Evolutionary conservation across 1,140 invertebrate species (phyloP).

Genomic region (Musca domestica): DNA sequence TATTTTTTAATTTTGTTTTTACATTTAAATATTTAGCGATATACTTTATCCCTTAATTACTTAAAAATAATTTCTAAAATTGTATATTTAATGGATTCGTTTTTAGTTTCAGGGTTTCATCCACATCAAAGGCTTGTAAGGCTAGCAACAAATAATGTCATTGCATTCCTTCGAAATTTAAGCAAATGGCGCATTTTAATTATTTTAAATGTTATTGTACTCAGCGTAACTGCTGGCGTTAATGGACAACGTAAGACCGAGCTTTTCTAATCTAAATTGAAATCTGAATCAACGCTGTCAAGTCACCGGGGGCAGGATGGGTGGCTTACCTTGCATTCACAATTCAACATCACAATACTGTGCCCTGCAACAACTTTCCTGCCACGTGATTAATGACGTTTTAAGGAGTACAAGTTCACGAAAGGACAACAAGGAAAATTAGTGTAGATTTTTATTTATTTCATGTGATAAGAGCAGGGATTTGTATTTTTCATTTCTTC

Average conservation of each 20-base stretch:
- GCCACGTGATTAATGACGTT: constrained; percentile 11
- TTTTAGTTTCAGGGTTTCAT: no score
- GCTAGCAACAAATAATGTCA: no score
- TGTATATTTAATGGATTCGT: no score
- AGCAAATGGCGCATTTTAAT: background rate
- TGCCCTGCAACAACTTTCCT: background rate
- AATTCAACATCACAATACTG: no score
- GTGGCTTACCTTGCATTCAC: background rate
- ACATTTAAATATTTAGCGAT: no score
- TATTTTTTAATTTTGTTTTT: no score
- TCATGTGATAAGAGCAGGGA: constrained; percentile 2
- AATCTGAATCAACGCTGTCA: constrained; percentile 1
- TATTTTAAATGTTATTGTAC: background rate
- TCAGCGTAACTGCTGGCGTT: background rate
- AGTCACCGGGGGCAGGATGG: background rate
- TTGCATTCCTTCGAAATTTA: no score
- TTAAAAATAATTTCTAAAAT: no score
- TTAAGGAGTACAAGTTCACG: background rate
- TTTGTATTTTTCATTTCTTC: background rate
- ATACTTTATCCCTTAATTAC: no score
- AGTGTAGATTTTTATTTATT: constrained; percentile 4
- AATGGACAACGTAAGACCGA: background rate
- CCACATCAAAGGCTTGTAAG: no score
- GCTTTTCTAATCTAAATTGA: background rate
- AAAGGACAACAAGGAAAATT: constrained; percentile 12